phyloP scores from a whole-genome alignment of 1,140 invertebrate genomes.

The Batillaria attramentaria region DNA sequence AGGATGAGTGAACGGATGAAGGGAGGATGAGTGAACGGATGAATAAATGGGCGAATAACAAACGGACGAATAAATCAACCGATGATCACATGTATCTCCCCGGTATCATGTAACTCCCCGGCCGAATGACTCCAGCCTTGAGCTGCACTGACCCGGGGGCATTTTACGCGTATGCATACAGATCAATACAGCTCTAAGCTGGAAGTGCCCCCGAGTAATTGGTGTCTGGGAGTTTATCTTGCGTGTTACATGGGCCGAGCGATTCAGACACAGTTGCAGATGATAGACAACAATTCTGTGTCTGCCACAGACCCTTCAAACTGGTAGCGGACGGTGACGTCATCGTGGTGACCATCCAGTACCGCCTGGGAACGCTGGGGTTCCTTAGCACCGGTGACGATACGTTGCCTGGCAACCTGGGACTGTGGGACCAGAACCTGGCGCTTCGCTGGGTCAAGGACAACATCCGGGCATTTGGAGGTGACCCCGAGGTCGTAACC shows the following conservation, averaged over 20 bases:
- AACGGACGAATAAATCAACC: no score
- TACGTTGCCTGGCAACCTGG: conserved; percentile 67
- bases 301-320: conserved; percentile 35
- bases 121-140: no score
- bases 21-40: no score
- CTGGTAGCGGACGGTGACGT: conserved; percentile 83
- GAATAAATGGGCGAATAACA: no score
- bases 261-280: conserved; percentile 45
- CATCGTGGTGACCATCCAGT: conserved; percentile 83
- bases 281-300: conserved; percentile 47
- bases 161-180: not conserved
- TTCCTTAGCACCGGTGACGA: conserved; percentile 80
- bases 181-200: not conserved
- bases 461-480: conserved; percentile 36
- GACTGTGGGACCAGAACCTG: conserved; percentile 85
- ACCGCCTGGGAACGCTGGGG: conserved; percentile 87
- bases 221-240: no score
- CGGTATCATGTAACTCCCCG: no score
- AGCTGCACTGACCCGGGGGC: no score
- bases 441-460: conserved; percentile 74
- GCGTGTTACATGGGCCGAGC: not conserved
- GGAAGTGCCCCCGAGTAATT: no score
- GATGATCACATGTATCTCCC: no score
- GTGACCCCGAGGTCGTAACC: conserved; percentile 47
- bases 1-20: no score